Evolutionary conservation across 2,113 vertebrate species (phyloP).

Genomic region (Tamias sibiricus): DNA sequence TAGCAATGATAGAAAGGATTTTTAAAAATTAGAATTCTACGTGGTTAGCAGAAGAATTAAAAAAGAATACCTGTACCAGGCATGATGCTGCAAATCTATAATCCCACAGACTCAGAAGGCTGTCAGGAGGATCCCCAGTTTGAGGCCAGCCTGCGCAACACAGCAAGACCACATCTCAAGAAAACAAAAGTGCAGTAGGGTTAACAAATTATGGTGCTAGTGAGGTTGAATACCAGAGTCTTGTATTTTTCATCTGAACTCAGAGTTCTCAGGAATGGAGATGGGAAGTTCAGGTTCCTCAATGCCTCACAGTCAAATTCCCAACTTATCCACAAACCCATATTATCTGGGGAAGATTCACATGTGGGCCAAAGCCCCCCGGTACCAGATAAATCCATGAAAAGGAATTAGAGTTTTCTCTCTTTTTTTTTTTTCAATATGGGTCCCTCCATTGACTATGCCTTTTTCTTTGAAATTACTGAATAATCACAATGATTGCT

Average conservation of each 20-base stretch:
- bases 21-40: conserved; percentile 1
- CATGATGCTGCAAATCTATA: too few species aligned
- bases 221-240: background rate
- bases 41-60: conserved; percentile 17
- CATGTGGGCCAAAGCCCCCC: background rate
- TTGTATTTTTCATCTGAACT: background rate
- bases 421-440: background rate
- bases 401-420: background rate
- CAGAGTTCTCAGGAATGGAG: background rate
- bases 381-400: background rate
- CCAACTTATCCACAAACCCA: background rate
- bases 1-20: background rate
- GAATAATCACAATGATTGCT: background rate
- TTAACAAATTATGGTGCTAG: background rate
- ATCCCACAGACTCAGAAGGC: background rate
- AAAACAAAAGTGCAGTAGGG: too few species aligned
- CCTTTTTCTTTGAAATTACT: background rate
- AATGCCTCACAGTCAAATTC: background rate
- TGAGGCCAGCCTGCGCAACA: too few species aligned
- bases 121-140: background rate
- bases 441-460: background rate
- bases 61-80: background rate
- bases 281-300: background rate
- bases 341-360: background rate
- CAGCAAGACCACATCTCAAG: too few species aligned